These are phyloP conservation scores for Lithophane leautieri DNA, from an alignment of 2,888 invertebrate species.

Conservation along the genomic window DNA sequence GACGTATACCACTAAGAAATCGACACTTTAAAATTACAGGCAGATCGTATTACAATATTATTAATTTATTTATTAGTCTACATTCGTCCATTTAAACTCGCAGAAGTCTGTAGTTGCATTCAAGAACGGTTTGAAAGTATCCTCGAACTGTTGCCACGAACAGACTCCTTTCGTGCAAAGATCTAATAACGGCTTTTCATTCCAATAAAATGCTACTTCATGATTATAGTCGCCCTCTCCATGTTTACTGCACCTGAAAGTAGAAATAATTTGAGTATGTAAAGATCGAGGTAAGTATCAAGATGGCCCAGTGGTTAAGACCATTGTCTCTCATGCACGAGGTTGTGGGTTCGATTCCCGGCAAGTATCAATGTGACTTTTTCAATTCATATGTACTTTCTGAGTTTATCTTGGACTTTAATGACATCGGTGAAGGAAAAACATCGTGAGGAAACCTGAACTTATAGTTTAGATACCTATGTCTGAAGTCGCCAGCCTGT, in stretches of 20 bases:
- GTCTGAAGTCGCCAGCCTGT: not conserved
- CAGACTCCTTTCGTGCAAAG: constrained; percentile 80
- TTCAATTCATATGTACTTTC: not conserved
- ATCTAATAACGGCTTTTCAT: constrained; percentile 80
- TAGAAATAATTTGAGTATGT: not conserved
- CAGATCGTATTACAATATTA: not conserved
- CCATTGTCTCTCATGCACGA: not conserved
- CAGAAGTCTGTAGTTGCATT: constrained; percentile 75
- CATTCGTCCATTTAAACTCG: constrained; percentile 40
- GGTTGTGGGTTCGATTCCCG: not conserved
- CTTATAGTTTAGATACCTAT: too few species aligned
- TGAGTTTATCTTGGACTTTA: not conserved
- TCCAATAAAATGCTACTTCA: constrained; percentile 81
- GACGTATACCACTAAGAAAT: not conserved
- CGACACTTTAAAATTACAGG: not conserved
- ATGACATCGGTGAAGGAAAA: not conserved
- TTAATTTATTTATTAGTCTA: constrained; percentile 1
- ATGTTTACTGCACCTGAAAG: constrained; percentile 76
- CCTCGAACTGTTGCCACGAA: constrained; percentile 81
- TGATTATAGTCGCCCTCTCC: constrained; percentile 67
- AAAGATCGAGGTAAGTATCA: not conserved
- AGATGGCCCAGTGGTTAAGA: not conserved
- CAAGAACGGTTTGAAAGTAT: constrained; percentile 73
- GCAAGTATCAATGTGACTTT: not conserved
- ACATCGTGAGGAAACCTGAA: too few species aligned